Evolutionary conservation across 64 coral and sea anemone genomes (phyloP), one percentile per base, ranked within the genome.

Genomic region (Hydrozoanthus tunicans): DNA sequence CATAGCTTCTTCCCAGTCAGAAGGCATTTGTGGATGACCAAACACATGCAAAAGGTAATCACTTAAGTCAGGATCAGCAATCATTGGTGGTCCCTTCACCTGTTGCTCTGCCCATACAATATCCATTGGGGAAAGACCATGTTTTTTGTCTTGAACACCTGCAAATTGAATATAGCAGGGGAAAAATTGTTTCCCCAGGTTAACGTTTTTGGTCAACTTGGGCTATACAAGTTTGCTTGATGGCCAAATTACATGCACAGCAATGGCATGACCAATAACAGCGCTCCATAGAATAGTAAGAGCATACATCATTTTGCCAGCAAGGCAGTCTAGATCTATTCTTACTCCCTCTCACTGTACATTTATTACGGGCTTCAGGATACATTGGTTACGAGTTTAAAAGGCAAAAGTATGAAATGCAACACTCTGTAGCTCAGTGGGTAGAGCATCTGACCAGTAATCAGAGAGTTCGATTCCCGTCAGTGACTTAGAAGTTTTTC

Each of bases 31-130:
- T 65, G 69, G 43, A 66, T 86, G 59, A 55, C 82, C 82, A 71
- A 86, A 86, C n/a, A 86, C 59, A 70, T 86, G 82, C 64, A 70
- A 86, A 86, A 86, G 82, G 64, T 86, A 86, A 86, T 86, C 82
- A 51, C 56, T 86, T 23, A 86, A 86, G 20, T 86, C 82, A 70
- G 62, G 13, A 68, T 86, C 70, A 56, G 63, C 82, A 14, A 70
- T 86, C 62, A 66, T 86, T 65, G 63, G 82, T 71, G 64, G 67
- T 89, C 75, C 6, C 9, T 23, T n/a, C 17, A 89, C 84, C 84
- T 53, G 20, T 70, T 89, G 86, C 20, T 89, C 67, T 77, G 86
- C 86, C 88, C 86, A 77, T 74, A 23, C 20, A 8, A 89, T 89
- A 74, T 89, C 70, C 86, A 89, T 78, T 89, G 86, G 71, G 58